Percentiles rank a stretch among this genome's conserved stretches.
phyloP scores from a whole-genome alignment of 2,797 vertebrate species.

The Sebastes cheni region DNA sequence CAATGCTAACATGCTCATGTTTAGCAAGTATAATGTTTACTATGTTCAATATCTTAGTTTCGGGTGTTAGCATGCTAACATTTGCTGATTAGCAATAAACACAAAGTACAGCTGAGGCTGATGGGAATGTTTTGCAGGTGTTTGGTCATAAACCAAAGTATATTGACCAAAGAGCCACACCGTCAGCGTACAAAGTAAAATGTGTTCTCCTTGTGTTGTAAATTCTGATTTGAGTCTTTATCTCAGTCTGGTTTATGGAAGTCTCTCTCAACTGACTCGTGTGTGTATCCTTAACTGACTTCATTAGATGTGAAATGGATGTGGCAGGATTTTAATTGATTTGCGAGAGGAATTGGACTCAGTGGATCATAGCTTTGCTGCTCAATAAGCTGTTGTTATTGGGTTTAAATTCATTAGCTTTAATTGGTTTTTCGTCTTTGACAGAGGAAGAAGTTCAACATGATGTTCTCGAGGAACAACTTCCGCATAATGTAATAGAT shows the following conservation, averaged over 20 bases:
- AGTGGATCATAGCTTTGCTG: not conserved
- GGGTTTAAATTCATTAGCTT: slow-evolving; percentile 14
- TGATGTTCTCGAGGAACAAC: not conserved
- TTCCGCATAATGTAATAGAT: not conserved
- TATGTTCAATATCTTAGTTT: not conserved
- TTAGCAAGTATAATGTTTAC: not conserved
- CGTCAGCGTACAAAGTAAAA: not conserved
- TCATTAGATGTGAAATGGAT: slow-evolving; percentile 6
- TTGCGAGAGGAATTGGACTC: not conserved
- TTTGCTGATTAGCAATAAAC: too few species aligned
- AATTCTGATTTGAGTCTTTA: not conserved
- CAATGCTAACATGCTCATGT: not conserved
- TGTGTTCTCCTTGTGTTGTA: not conserved
- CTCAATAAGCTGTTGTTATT: slow-evolving; percentile 4
- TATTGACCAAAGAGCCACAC: not conserved
- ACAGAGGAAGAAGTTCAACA: not conserved
- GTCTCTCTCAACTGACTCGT: not conserved
- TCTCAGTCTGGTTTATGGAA: not conserved
- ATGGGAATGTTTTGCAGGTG: not conserved
- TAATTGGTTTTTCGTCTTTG: slow-evolving; percentile 8
- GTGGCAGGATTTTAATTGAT: slow-evolving; percentile 8
- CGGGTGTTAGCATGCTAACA: not conserved
- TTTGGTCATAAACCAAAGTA: too few species aligned
- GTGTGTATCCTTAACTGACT: not conserved
- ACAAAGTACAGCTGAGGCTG: not conserved